phyloP scores from a whole-genome alignment of 2,797 vertebrate species.

The Halcyon chelicuti region DNA sequence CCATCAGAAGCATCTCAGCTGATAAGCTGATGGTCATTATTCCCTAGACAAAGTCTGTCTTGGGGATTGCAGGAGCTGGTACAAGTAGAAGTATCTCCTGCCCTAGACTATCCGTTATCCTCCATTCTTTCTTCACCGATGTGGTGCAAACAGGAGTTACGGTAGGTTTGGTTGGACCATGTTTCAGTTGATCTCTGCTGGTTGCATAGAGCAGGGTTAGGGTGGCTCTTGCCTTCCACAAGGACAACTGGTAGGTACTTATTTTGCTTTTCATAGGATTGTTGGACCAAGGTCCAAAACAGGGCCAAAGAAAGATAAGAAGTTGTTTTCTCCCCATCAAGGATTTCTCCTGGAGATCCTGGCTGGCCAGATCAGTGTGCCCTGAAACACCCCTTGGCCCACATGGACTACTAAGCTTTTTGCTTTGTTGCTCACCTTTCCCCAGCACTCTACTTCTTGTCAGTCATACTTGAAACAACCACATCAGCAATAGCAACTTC shows the following conservation, averaged over 20 bases:
- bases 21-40: background rate
- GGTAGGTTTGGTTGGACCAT: background rate
- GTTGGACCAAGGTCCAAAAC: background rate
- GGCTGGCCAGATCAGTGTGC: background rate
- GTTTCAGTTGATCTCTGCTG: background rate
- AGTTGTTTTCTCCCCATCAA: background rate
- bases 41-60: background rate
- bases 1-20: background rate
- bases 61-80: background rate
- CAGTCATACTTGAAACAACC: background rate
- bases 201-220: background rate
- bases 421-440: background rate
- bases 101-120: background rate
- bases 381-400: background rate
- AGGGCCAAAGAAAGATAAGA: background rate
- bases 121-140: background rate
- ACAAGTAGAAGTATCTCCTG: background rate
- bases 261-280: background rate
- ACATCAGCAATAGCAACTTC: background rate
- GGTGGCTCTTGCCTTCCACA: background rate
- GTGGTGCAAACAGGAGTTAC: background rate
- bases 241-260: background rate
- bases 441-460: background rate
- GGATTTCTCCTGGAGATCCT: background rate
- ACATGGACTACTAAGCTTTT: background rate